phyloP scores from a whole-genome alignment of 2,888 invertebrate genomes.

The Gibbula magus region DNA sequence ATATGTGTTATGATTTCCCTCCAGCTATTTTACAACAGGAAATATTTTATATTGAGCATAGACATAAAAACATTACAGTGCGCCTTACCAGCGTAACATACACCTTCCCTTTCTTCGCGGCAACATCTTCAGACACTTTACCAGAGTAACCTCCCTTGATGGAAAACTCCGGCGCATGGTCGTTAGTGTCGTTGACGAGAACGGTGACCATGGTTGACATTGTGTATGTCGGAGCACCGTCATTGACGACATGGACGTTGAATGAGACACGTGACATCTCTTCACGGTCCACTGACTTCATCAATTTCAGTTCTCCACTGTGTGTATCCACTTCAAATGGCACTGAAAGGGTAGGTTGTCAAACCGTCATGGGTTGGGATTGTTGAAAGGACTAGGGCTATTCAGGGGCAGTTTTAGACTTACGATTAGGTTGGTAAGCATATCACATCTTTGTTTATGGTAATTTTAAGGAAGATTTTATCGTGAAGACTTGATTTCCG shows the following conservation, averaged over 20 bases:
- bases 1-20: too few species aligned
- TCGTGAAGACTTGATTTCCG: too few species aligned
- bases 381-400: too few species aligned
- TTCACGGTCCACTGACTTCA: constrained; percentile 17
- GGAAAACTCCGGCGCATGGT: constrained; percentile 21
- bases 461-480: too few species aligned
- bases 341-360: background rate
- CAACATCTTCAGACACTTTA: constrained; percentile 24
- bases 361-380: too few species aligned
- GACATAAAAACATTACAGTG: background rate
- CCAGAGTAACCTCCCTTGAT: constrained; percentile 30
- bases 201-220: constrained; percentile 27
- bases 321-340: background rate
- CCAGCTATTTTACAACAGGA: too few species aligned
- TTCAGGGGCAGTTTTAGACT: too few species aligned
- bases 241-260: constrained; percentile 23
- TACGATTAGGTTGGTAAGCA: too few species aligned
- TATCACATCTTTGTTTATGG: too few species aligned
- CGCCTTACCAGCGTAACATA: constrained; percentile 12
- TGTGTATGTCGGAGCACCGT: constrained; percentile 29
- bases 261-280: constrained; percentile 2
- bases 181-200: constrained; percentile 26
- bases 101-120: background rate
- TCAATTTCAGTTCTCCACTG: constrained; percentile 18
- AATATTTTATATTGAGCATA: too few species aligned